Evolutionary conservation across 2,797 vertebrate genomes (phyloP).

Genomic region (Lutjanus argentimaculatus): DNA sequence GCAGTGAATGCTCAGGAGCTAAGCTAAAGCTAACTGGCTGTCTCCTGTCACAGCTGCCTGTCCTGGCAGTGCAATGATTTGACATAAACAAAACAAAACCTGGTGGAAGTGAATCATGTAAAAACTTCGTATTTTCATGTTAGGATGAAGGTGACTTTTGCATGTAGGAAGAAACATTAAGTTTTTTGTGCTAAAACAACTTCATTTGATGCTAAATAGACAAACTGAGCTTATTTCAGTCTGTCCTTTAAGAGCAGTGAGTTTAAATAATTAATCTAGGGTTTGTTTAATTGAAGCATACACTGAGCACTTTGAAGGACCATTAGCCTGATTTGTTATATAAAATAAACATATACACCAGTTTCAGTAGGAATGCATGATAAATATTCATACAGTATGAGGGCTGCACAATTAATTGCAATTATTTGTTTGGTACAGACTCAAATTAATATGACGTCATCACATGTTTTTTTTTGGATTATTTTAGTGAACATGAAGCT

Average conservation of each 20-base stretch:
- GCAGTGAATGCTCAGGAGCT: not conserved
- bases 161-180: rapidly evolving
- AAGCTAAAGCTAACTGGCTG: conserved; percentile 45
- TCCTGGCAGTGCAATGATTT: not conserved
- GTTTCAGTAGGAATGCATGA: too few relatives aligned
- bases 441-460: too few relatives aligned
- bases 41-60: conserved; percentile 30
- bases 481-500: too few relatives aligned
- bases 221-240: not conserved
- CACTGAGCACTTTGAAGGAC: not conserved
- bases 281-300: too few relatives aligned
- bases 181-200: rapidly evolving
- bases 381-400: too few relatives aligned
- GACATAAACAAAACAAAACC: not conserved
- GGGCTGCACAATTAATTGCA: too few relatives aligned
- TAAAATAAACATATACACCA: not conserved
- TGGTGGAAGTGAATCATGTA: rapidly evolving
- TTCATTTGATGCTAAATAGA: not conserved
- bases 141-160: rapidly evolving
- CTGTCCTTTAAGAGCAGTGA: not conserved
- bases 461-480: too few relatives aligned
- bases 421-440: too few relatives aligned
- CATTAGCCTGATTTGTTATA: too few relatives aligned
- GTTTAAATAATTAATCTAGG: not conserved
- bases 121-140: too few relatives aligned